Percentiles rank a stretch among this genome's conserved stretches.
Evolutionary conservation across 2,113 vertebrate genomes (phyloP).

Genomic region (Actenoides hombroni): DNA sequence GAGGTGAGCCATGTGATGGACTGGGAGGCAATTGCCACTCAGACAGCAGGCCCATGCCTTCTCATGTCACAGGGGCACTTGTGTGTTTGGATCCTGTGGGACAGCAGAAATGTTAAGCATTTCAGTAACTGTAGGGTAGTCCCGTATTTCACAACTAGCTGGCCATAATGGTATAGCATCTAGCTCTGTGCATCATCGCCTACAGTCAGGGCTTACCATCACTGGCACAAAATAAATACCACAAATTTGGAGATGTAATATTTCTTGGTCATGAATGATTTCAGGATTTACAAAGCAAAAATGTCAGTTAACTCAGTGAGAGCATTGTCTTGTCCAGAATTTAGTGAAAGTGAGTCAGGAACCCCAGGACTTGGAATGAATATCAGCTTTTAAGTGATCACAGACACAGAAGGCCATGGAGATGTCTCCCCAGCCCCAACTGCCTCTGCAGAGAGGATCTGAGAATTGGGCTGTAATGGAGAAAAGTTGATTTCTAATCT

Average conservation of each 20-base stretch:
- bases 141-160: not conserved
- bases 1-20: not conserved
- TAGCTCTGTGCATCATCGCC: not conserved
- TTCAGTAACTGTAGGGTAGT: not conserved
- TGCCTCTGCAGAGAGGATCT: not conserved
- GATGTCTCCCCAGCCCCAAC: not conserved
- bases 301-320: not conserved
- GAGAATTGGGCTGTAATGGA: not conserved
- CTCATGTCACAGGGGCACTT: not conserved
- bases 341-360: not conserved
- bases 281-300: not conserved
- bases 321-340: not conserved
- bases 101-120: not conserved
- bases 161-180: not conserved
- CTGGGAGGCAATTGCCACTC: not conserved
- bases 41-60: not conserved
- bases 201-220: not conserved
- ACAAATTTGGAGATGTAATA: not conserved
- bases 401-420: not conserved
- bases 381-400: not conserved
- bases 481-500: not conserved
- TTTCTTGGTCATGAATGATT: not conserved
- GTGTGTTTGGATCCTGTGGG: not conserved
- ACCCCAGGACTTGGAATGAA: not conserved
- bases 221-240: not conserved